phyloP scores from a whole-genome alignment of 2,113 vertebrate species.

The Oncorhynchus mykiss region DNA sequence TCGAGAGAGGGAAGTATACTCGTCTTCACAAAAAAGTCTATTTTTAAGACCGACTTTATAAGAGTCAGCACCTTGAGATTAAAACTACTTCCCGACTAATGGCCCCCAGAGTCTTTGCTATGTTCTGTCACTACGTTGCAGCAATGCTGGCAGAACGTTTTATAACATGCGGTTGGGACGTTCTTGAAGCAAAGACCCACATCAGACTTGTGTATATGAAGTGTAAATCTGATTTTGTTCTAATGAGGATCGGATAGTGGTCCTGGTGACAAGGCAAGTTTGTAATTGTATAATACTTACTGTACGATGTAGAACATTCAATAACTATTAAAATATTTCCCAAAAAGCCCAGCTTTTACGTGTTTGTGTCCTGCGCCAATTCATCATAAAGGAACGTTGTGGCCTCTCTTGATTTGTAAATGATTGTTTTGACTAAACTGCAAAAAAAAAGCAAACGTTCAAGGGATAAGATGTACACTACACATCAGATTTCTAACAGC shows the following conservation, averaged over 20 bases:
- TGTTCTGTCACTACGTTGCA: neutral
- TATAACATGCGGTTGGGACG: constrained; percentile 8
- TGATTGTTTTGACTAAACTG: neutral
- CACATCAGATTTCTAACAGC: no score
- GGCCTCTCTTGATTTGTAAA: constrained; percentile 42
- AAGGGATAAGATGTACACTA: no score
- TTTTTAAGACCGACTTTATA: constrained; percentile 38
- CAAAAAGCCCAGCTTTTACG: neutral
- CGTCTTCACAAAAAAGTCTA: constrained; percentile 75
- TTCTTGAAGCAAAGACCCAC: constrained; percentile 73
- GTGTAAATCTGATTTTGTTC: constrained; percentile 85
- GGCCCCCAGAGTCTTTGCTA: neutral
- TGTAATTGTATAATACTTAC: constrained; percentile 99
- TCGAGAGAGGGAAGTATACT: constrained; percentile 58
- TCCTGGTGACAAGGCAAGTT: constrained; percentile 97
- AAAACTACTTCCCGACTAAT: neutral
- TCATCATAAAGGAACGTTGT: constrained; percentile 72
- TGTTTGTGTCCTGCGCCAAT: neutral
- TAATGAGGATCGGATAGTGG: constrained; percentile 89
- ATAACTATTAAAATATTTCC: constrained; percentile 95
- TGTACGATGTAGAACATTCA: constrained; percentile 99
- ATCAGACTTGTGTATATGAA: constrained; percentile 83
- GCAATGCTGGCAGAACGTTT: neutral
- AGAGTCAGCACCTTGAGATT: constrained; percentile 38
- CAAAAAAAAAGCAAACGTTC: no score